Conservation (phyloP, 1,140 invertebrate genomes). For the Papilio machaon region DNA sequence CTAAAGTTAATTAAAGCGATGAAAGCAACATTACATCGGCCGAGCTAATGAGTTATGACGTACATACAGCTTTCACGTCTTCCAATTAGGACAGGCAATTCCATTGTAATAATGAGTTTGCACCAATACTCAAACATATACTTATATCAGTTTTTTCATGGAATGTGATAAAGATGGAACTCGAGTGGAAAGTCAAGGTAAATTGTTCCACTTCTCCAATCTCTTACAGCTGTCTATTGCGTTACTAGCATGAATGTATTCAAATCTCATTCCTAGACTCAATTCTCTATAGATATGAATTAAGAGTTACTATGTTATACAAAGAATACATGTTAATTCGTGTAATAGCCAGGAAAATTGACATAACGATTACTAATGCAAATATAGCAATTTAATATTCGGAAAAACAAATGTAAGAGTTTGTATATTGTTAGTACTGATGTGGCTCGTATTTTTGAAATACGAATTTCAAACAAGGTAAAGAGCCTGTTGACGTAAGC, state of each 20-base stretch:
- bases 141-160: not conserved
- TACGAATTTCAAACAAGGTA: not conserved
- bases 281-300: not conserved
- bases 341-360: not conserved
- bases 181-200: not conserved
- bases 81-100: not conserved
- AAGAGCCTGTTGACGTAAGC: conserved; percentile 9
- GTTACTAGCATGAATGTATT: not conserved
- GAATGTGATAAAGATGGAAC: not conserved
- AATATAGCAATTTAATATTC: not conserved
- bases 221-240: not conserved
- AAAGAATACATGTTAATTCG: not conserved
- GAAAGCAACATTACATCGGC: conserved; percentile 2
- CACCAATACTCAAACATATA: not conserved
- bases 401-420: not conserved
- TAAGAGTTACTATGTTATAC: not conserved
- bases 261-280: not conserved
- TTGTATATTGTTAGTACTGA: not conserved
- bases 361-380: conserved; percentile 10
- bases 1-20: conserved; percentile 20
- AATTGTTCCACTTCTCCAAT: no score
- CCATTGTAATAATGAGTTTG: not conserved
- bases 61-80: not conserved
- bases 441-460: not conserved
- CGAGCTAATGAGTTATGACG: conserved; percentile 14